Evolutionary conservation across 1,140 invertebrate species (phyloP), one percentile per base, ranked within the genome.

Genomic region (Drosophila oshimai): DNA sequence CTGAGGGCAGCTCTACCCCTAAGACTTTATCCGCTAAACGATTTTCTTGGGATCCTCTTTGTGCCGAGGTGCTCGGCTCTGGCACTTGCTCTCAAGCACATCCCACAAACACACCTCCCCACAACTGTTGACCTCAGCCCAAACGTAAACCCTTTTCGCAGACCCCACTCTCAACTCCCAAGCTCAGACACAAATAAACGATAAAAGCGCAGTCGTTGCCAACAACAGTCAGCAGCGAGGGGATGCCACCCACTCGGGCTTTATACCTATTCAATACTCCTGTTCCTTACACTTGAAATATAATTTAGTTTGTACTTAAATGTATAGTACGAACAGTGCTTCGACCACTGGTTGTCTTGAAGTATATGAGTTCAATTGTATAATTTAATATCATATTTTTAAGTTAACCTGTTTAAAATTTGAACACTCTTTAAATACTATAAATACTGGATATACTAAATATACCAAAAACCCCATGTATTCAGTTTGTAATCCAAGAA

Each of bases 171-270:
- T 37, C 42, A 49, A 58, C 46, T 53, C 51, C 28, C 10, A 26
- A 29, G 44, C 45, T 62, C 75, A 62, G 73, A 75, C 75, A 69
- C 75, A 84, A 84, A 86, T 84, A 84, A 86, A 86, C 81, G 80
- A 87, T 87, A 86, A 86, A 86, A 86, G 80, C 81, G 68, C 80
- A 86, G 81, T 75, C 79, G 75, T 80, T 75, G 55, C 67, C 70
- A 87, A 86, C 76, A 86, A 80, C 80, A 84, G 75, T 86, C 65
- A 87, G 75, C 64, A 80, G 81, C 81, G 81, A 87, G 80, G 58
- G 61, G 22, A 34, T 22, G 28, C 53, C 53, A 33, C 53, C 53
- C 53, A 33, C 53, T 55, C 18, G 13, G 26, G 9, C 44, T 12
- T 22, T 13, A 9, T 22, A 29, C 3, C 17, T 46, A 9, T n/a